Base-by-base conservation (phyloP, 2,113 vertebrate species). In the Tor tambroides region DNA sequence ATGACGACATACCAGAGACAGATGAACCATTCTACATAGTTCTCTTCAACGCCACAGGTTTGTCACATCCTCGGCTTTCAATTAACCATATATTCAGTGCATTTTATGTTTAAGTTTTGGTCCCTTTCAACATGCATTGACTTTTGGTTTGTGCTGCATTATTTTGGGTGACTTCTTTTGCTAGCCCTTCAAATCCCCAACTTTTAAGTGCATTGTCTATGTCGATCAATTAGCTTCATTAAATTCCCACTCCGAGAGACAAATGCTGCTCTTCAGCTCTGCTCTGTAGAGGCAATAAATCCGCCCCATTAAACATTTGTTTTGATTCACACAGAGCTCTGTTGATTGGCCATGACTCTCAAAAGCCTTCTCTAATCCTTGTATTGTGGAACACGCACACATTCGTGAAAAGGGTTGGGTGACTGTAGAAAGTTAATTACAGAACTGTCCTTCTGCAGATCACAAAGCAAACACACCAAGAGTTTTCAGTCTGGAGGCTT, bases 1-100 rank as follows among this genome's bases (percentile, higher is more conserved):
- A 99, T 12, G 98, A 99, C 79, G 91, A 95, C 91, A 92, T 84
- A 56, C 97, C 98, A 28, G 98, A 99, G 93, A 96, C 96, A 1
- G 96, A 98, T 84, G 98, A 99, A 87, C 32, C 69, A 0, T 98
- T 99, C 93, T 97, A 97, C 90, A 93, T 99, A 41, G 88, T 95
- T 86, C 96, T 99, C 56, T 96, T 96, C 91, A 98, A 99, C 80
- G 94, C 97, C 54, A 98, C 97, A 93, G 98, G 98, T 99, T 91
- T 93, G 84, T 87, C 21, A 54, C 12, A 15, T 74, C 2, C 17
- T 46, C 43, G 28, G 35, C 12, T 38, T 75, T 43, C 61, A 75
- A 84, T 56, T 54, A 38, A 65, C 30, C 35, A 56, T 21, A 30
- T 19, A 28, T 35, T 26, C 35, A 46, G 28, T 51, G 5, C 17